Evolutionary conservation across 2,797 vertebrate species (phyloP).

Genomic region (Meriones psammophilus): DNA sequence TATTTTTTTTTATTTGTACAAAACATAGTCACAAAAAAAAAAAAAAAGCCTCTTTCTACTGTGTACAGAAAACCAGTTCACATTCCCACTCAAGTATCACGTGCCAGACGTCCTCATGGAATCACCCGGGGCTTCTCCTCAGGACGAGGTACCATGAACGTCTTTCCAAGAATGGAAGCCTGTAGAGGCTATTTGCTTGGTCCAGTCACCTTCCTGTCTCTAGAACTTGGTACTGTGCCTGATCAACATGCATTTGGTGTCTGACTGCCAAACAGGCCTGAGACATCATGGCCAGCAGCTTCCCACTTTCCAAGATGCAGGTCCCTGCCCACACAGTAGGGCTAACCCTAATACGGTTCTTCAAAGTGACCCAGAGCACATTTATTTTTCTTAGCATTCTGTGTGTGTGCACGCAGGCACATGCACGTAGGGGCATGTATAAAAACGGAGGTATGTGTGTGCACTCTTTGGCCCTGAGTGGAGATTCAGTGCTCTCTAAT

Average conservation of each 20-base stretch:
- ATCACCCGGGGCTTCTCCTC: neutral
- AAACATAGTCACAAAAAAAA: neutral
- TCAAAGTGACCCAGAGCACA: neutral
- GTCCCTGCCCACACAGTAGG: rapidly evolving
- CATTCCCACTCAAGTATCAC: neutral
- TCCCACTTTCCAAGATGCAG: rapidly evolving
- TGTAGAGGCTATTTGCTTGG: neutral
- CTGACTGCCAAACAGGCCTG: neutral
- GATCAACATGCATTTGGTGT: neutral
- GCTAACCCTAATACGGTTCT: neutral
- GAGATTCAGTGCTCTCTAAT: neutral
- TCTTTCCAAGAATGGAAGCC: neutral
- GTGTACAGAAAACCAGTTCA: neutral
- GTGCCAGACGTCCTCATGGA: neutral
- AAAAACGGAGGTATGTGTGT: neutral
- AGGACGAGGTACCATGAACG: neutral
- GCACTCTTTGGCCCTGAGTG: neutral
- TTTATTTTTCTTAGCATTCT: neutral
- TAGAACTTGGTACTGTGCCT: neutral
- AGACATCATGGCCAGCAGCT: rapidly evolving
- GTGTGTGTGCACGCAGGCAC: neutral
- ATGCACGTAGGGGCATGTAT: neutral
- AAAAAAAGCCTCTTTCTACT: neutral
- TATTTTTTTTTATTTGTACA: neutral
- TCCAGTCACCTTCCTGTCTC: rapidly evolving